Conservation (phyloP, 2,113 vertebrate species). For the Periophthalmus modestus region DNA sequence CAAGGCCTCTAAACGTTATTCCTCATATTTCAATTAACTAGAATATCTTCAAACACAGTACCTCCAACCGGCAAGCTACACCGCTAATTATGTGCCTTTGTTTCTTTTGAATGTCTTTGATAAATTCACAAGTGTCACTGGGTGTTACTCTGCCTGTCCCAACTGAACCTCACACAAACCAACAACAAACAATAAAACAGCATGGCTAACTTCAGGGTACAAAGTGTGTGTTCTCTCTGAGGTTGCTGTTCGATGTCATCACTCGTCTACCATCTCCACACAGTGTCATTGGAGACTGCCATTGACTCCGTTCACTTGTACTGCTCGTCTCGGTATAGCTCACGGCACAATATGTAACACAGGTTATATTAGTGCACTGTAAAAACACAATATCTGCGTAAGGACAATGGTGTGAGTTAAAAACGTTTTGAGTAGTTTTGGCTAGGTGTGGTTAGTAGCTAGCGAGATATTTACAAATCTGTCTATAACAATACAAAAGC, state of each 20-base stretch:
- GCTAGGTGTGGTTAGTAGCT: neutral
- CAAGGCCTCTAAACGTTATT: neutral
- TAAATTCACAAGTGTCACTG: neutral
- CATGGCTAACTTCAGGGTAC: conserved; percentile 3
- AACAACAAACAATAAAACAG: conserved; percentile 11
- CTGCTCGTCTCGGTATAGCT: neutral
- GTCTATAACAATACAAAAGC: too few species aligned
- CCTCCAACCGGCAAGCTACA: neutral
- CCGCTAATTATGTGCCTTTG: neutral
- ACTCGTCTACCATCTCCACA: neutral
- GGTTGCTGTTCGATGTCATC: conserved; percentile 9
- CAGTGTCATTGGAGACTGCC: conserved; percentile 5
- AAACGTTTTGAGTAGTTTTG: too few species aligned
- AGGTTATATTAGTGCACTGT: neutral
- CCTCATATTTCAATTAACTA: neutral
- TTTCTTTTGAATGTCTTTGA: conserved; percentile 4
- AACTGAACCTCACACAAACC: neutral
- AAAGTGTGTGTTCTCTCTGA: conserved; percentile 2
- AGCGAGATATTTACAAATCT: too few species aligned
- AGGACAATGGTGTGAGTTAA: too few species aligned
- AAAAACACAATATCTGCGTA: neutral
- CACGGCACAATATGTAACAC: neutral
- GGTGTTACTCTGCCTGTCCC: neutral
- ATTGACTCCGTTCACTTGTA: neutral
- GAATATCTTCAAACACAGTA: neutral